phyloP scores from a whole-genome alignment of 1,140 invertebrate species.

The Eueides isabella region DNA sequence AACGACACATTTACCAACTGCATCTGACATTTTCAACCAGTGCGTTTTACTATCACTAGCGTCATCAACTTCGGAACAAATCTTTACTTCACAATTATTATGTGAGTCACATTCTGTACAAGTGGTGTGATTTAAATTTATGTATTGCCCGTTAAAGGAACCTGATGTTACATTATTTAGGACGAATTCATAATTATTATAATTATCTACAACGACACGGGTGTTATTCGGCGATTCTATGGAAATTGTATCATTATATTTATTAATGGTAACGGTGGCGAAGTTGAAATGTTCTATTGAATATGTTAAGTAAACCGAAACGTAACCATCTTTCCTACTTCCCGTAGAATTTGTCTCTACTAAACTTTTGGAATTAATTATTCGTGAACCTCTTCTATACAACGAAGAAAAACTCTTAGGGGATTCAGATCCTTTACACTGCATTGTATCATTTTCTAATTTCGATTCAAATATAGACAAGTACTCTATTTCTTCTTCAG shows the following conservation, averaged over 20 bases:
- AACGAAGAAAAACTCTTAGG: conserved; percentile 49
- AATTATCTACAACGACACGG: conserved; percentile 50
- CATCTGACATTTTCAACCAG: conserved; percentile 71
- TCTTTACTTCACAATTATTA: conserved; percentile 59
- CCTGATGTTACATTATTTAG: conserved; percentile 58
- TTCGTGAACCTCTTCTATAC: conserved; percentile 6
- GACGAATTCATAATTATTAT: conserved; percentile 59
- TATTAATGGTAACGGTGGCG: conserved; percentile 78
- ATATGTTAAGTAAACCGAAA: conserved; percentile 77
- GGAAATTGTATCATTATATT: conserved; percentile 56
- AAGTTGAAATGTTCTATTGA: conserved; percentile 82
- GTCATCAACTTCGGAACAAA: conserved; percentile 49
- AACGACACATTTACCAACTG: conserved; percentile 59
- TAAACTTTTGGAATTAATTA: conserved; percentile 3
- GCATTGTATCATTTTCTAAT: conserved; percentile 27
- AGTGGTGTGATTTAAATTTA: conserved; percentile 57
- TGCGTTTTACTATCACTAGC: conserved; percentile 42
- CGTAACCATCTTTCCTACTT: conserved; percentile 69
- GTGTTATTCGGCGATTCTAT: conserved; percentile 66
- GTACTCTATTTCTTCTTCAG: conserved; percentile 60
- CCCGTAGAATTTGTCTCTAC: neutral
- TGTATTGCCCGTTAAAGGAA: conserved; percentile 57
- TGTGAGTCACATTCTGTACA: conserved; percentile 56
- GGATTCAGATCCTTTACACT: conserved; percentile 53
- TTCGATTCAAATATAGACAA: conserved; percentile 43